Base-by-base conservation (phyloP, 2,113 vertebrate genomes). In the Salvator merianae region DNA sequence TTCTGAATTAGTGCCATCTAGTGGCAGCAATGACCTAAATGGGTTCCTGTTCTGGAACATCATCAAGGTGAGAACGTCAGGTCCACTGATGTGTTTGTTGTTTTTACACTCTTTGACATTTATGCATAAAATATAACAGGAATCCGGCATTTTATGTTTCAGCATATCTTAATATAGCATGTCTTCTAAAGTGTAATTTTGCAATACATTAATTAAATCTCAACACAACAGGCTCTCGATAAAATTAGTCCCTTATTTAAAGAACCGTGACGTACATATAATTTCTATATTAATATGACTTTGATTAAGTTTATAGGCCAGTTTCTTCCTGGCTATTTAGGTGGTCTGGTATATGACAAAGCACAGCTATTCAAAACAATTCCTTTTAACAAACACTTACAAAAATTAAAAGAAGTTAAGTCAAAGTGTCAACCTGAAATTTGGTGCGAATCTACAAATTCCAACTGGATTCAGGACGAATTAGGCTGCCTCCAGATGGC, bases 1-100 rank as follows among this genome's bases (percentile, higher is more conserved):
- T 77, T 93, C 92, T 89, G 82, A 93, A 88, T 91, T 73, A 89
- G 87, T 91, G 87, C 87, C 91, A 93, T 85, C 91, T 94, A 87
- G 91, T 93, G 93, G 88, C 62, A 59, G 59, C 34, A 85, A 84
- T 20, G 16, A 59, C 18, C 55, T 59, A 59, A n/a, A 59, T 72
- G 32, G 86, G 0, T 0, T 0, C 72, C 78, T 88, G 53, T 18
- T 18, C 30, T 59, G 36, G 28, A 32, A 63, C 34, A 43, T 26
- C n/a, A 59, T 84, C 43, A 88, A 66, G 47, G 14, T 2, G 0
- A 2, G 20, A n/a, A 84, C n/a, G n/a, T 85, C 32, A 36, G 40
- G 28, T 0, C 0, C 2, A 43, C 2, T n/a, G 16, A 38, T 55
- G 1, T 28, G 26, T 32, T 79, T 84, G 73, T 63, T 65, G 40